Conservation (phyloP, 30 jellyfish, hydroid and myxozoan species). For the Catostylus mosaicus region DNA sequence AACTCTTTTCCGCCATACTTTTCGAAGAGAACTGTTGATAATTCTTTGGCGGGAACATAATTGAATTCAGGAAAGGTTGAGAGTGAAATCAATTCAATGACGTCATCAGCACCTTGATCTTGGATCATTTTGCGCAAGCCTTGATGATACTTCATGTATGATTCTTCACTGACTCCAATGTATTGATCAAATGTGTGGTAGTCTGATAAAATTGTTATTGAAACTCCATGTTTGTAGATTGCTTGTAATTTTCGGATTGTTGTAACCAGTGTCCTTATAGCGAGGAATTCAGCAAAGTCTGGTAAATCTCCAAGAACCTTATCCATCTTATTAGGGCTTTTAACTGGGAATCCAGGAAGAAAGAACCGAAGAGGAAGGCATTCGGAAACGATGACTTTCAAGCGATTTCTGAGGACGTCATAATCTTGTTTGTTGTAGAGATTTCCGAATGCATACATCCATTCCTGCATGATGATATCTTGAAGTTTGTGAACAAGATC, state of each 20-base stretch:
- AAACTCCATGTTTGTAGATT: slow-evolving; percentile 32
- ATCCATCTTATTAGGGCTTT: slow-evolving; percentile 32
- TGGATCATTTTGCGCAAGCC: slow-evolving; percentile 24
- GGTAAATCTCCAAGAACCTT: slow-evolving; percentile 52
- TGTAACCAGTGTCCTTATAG: slow-evolving; percentile 19
- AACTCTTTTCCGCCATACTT: slow-evolving; percentile 22
- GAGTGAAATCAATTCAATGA: slow-evolving; percentile 44
- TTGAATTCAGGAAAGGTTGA: slow-evolving; percentile 47
- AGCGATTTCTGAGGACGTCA: background rate
- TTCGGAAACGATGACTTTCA: background rate
- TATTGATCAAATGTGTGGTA: slow-evolving; percentile 69
- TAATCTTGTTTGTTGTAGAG: background rate
- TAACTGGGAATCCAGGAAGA: slow-evolving; percentile 67
- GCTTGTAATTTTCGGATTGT: slow-evolving; percentile 56
- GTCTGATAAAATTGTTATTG: slow-evolving; percentile 43
- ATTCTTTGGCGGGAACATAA: slow-evolving; percentile 1
- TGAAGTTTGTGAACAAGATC: no score
- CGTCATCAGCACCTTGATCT: slow-evolving; percentile 49
- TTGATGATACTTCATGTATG: slow-evolving; percentile 34
- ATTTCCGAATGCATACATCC: slow-evolving; percentile 20
- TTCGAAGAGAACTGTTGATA: slow-evolving; percentile 2
- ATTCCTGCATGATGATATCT: slow-evolving; percentile 11
- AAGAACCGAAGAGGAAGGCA: slow-evolving; percentile 30
- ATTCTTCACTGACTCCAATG: slow-evolving; percentile 53
- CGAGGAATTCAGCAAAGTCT: slow-evolving; percentile 54